These are phyloP conservation scores for Ascaphus truei DNA, from an alignment of 2,113 vertebrate genomes.

Conservation along the genomic window DNA sequence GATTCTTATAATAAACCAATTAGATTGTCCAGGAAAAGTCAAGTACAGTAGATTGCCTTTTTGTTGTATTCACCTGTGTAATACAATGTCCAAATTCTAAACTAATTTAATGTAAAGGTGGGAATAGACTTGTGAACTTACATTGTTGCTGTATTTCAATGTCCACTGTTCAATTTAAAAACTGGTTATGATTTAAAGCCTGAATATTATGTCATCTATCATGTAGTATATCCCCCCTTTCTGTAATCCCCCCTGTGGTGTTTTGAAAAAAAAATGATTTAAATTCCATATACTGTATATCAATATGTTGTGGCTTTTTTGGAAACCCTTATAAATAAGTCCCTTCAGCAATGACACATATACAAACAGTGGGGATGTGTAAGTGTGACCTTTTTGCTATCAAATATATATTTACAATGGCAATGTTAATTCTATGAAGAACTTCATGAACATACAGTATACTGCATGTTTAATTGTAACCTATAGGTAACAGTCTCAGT, in stretches of 20 bases:
- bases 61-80: background rate
- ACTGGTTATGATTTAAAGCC: background rate
- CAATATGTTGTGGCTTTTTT: no score
- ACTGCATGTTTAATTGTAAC: no score
- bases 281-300: no score
- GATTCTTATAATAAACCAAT: conserved; percentile 17
- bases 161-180: conserved; percentile 1
- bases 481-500: no score
- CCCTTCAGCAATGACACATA: no score
- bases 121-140: background rate
- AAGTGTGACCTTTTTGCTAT: no score
- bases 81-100: conserved; percentile 6
- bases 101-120: background rate
- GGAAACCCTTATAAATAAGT: no score
- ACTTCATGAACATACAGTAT: no score
- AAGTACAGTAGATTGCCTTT: background rate
- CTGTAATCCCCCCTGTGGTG: background rate
- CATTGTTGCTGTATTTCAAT: background rate
- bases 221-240: background rate
- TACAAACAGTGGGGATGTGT: no score
- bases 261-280: no score
- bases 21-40: background rate
- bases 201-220: background rate
- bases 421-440: no score
- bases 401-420: no score